phyloP scores from a whole-genome alignment of 2,888 invertebrate species.

The Standfussiana lucernea region DNA sequence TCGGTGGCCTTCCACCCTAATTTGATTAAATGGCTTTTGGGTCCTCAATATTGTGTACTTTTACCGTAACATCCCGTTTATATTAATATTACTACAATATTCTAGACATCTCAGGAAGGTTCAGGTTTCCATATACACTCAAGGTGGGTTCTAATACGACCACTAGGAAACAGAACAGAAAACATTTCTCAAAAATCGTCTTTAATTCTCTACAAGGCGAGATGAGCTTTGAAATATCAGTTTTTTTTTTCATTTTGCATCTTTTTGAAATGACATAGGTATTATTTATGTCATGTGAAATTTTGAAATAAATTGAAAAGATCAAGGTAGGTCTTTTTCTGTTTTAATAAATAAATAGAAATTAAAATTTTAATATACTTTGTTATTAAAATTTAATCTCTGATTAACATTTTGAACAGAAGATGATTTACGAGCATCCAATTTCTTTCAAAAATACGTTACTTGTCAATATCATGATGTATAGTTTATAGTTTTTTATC shows the following conservation, averaged over 20 bases:
- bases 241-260: neutral
- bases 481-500: too few species aligned
- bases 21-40: neutral
- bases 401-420: neutral
- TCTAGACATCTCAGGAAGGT: slow-evolving; percentile 58
- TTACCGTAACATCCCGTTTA: slow-evolving; percentile 66
- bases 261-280: neutral
- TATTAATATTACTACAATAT: slow-evolving; percentile 28
- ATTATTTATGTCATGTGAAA: too few species aligned
- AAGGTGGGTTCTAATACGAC: slow-evolving; percentile 68
- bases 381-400: neutral
- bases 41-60: neutral
- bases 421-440: neutral
- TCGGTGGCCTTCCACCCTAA: neutral
- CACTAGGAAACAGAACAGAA: slow-evolving; percentile 67
- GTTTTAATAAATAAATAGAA: neutral
- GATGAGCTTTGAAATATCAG: neutral
- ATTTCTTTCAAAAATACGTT: neutral
- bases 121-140: slow-evolving; percentile 63
- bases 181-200: slow-evolving; percentile 69
- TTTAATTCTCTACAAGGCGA: slow-evolving; percentile 48
- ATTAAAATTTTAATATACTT: neutral
- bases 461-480: too few species aligned
- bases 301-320: neutral
- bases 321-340: neutral